Conservation (phyloP, 2,888 invertebrate genomes). For the Tiliacea citrago region DNA sequence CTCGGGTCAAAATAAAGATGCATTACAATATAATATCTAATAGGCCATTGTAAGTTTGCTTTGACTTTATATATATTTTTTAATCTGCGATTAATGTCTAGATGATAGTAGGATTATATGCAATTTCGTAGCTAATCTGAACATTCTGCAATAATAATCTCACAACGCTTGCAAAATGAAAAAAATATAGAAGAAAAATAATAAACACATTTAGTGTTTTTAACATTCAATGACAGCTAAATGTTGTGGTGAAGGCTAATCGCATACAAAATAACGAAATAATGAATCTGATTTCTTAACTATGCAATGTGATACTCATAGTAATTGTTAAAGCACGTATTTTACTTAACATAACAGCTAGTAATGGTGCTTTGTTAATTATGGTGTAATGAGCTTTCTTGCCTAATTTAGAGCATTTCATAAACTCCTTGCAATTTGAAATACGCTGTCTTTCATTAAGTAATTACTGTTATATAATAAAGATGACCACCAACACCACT, state of each 20-base stretch:
- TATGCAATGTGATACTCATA: conserved; percentile 51
- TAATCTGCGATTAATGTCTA: neutral
- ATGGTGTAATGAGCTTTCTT: conserved; percentile 47
- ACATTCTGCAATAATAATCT: conserved; percentile 6
- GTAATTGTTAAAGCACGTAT: conserved; percentile 52
- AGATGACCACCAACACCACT: neutral
- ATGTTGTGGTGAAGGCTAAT: conserved; percentile 71
- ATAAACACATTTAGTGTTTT: neutral
- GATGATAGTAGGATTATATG: neutral
- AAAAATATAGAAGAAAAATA: neutral
- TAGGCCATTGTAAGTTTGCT: conserved; percentile 15
- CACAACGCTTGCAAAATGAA: neutral
- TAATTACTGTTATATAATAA: neutral
- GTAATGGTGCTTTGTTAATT: conserved; percentile 53
- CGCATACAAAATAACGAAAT: conserved; percentile 65
- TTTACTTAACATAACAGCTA: conserved; percentile 53
- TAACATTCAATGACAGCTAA: conserved; percentile 5
- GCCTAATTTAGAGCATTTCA: conserved; percentile 41
- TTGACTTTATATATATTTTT: neutral
- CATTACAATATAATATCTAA: conserved; percentile 7
- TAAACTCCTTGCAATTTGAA: conserved; percentile 2
- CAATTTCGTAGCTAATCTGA: neutral
- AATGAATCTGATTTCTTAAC: conserved; percentile 68
- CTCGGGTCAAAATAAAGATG: neutral
- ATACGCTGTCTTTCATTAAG: neutral